A percentile compares a stretch with the other conserved stretches of the same genome.
Evolutionary conservation across 2,797 vertebrate species (phyloP).

Genomic region (Sebastes elongatus): DNA sequence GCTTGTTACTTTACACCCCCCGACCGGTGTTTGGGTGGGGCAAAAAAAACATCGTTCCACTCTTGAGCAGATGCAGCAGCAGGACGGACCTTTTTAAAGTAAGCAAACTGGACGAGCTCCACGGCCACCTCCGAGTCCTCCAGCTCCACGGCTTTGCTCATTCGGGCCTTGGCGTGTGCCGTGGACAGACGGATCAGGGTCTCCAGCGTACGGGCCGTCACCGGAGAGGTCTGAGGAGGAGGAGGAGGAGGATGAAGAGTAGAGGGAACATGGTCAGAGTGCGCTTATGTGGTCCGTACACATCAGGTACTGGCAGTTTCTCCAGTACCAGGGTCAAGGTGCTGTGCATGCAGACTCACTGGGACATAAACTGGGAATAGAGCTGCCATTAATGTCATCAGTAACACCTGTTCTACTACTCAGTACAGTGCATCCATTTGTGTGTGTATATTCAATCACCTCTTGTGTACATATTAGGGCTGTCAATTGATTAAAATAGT

Average conservation of each 20-base stretch:
- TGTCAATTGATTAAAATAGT: too few relatives aligned
- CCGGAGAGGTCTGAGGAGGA: conserved; percentile 89
- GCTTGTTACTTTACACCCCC: not conserved
- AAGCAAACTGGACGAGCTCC: conserved; percentile 96
- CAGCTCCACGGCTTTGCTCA: conserved; percentile 92
- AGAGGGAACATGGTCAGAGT: not conserved
- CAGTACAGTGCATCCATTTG: too few relatives aligned
- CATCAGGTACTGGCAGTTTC: not conserved
- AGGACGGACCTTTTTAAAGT: conserved; percentile 94
- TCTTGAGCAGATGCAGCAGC: not conserved
- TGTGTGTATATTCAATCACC: too few relatives aligned
- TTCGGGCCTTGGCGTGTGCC: conserved; percentile 94
- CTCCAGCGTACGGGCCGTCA: conserved; percentile 93
- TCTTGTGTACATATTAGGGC: too few relatives aligned
- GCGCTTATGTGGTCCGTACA: not conserved
- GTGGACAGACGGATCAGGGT: conserved; percentile 96
- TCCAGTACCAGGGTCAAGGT: too few relatives aligned
- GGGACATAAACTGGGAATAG: too few relatives aligned
- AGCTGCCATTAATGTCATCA: too few relatives aligned
- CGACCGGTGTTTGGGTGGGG: too few relatives aligned
- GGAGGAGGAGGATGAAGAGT: not conserved
- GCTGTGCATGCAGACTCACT: too few relatives aligned
- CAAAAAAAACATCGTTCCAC: too few relatives aligned
- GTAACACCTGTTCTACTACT: too few relatives aligned
- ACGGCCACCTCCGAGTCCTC: conserved; percentile 92